phyloP scores from a whole-genome alignment of 2,797 vertebrate genomes.

The Ptychadena robeensis region DNA sequence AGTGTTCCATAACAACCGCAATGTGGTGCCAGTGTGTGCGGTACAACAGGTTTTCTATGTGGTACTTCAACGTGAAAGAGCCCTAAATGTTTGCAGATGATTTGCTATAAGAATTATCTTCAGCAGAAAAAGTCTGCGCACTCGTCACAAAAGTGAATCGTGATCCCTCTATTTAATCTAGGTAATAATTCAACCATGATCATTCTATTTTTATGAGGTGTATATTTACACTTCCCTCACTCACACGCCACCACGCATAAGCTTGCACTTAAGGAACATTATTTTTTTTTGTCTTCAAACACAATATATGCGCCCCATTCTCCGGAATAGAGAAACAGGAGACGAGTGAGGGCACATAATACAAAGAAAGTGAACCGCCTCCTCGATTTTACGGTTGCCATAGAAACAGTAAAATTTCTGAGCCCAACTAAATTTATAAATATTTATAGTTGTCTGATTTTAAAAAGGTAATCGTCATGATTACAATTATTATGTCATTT shows the following conservation, averaged over 20 bases:
- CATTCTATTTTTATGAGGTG: neutral
- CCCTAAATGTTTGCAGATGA: neutral
- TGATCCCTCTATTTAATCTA: neutral
- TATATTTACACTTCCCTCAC: neutral
- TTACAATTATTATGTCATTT: slow-evolving; percentile 51
- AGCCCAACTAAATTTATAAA: slow-evolving; percentile 58
- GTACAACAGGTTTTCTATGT: no score
- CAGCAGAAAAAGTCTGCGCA: neutral
- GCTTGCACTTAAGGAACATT: slow-evolving; percentile 25
- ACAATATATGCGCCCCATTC: slow-evolving; percentile 9
- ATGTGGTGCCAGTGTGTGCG: no score
- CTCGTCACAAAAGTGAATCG: neutral
- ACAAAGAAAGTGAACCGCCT: slow-evolving; percentile 52
- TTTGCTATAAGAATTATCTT: neutral
- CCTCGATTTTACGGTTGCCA: slow-evolving; percentile 56
- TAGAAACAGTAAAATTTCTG: slow-evolving; percentile 50
- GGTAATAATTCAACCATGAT: neutral
- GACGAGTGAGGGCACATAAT: slow-evolving; percentile 30
- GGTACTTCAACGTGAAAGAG: no score
- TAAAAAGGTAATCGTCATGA: slow-evolving; percentile 49
- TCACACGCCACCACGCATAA: neutral
- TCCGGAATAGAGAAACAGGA: slow-evolving; percentile 20
- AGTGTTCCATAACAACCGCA: no score
- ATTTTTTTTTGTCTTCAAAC: neutral
- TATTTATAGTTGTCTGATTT: slow-evolving; percentile 59